Conservation (phyloP, 1,140 invertebrate species). For the Camponotus vicinus region DNA sequence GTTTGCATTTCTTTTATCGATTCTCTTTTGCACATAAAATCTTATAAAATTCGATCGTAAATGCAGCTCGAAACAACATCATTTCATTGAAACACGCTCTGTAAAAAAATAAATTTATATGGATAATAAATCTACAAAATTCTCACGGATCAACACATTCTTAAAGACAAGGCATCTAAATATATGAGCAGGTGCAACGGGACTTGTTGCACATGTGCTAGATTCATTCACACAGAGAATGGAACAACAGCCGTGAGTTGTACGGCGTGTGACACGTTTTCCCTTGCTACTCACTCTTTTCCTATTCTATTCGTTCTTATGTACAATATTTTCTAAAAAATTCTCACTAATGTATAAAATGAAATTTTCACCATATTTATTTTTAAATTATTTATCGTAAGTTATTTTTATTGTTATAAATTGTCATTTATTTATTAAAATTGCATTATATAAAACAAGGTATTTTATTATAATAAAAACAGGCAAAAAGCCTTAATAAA, state of each 20-base stretch:
- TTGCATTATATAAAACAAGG: neutral
- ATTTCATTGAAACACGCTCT: neutral
- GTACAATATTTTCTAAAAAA: neutral
- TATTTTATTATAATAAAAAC: neutral
- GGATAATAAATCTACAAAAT: conserved; percentile 39
- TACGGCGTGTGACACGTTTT: conserved; percentile 49
- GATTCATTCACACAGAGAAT: conserved; percentile 51
- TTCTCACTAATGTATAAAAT: neutral
- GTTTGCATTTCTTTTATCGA: neutral
- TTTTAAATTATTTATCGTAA: neutral
- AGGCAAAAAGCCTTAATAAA: neutral
- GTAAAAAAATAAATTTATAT: conserved; percentile 27
- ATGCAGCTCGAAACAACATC: neutral
- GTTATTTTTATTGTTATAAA: neutral
- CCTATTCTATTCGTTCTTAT: neutral
- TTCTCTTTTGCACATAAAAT: neutral
- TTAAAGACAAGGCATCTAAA: conserved; percentile 39
- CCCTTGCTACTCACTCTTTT: conserved; percentile 52
- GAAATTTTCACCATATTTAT: neutral
- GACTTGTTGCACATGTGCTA: conserved; percentile 36
- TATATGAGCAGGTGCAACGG: conserved; percentile 44
- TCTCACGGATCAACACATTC: conserved; percentile 34
- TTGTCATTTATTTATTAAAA: conserved; percentile 23
- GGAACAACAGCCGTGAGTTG: conserved; percentile 40
- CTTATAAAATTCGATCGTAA: conserved; percentile 19